Conservation (phyloP, 2,797 vertebrate species). For the Liparis tanakae region DNA sequence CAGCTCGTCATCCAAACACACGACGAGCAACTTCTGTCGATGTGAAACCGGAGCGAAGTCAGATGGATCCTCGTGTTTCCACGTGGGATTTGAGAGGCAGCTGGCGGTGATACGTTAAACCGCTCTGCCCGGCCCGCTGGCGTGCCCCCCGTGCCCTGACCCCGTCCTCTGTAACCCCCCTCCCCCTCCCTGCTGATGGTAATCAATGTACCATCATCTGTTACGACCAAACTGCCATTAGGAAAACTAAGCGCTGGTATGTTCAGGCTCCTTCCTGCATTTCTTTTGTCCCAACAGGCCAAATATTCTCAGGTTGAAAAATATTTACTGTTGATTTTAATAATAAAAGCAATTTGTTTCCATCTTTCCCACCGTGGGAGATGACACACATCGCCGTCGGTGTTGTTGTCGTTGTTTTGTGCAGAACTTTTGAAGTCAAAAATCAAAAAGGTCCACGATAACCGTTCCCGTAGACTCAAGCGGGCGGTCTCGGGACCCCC, state of each 20-base stretch:
- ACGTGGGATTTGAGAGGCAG: slow-evolving; percentile 57
- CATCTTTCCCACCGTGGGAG: not conserved
- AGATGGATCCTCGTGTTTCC: slow-evolving; percentile 35
- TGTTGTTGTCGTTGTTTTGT: not conserved
- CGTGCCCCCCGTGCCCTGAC: slow-evolving; percentile 33
- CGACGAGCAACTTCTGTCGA: slow-evolving; percentile 38
- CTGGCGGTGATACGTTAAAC: slow-evolving; percentile 67
- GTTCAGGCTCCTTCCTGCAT: slow-evolving; percentile 8
- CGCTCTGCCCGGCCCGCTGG: not conserved
- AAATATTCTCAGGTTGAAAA: not conserved
- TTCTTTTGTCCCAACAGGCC: not conserved
- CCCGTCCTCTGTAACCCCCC: slow-evolving; percentile 4
- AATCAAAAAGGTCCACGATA: not conserved
- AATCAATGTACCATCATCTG: slow-evolving; percentile 63
- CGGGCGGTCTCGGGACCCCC: not conserved
- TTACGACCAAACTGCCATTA: slow-evolving; percentile 26
- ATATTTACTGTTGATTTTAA: not conserved
- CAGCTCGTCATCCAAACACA: slow-evolving; percentile 16
- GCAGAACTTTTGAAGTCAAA: not conserved
- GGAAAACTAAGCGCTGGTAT: slow-evolving; percentile 8
- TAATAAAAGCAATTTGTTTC: not conserved
- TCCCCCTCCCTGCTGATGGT: not conserved
- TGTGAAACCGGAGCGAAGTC: slow-evolving; percentile 51
- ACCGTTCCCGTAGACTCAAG: not conserved
- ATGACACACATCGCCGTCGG: not conserved